These are phyloP conservation scores for Callyntrura guangdongensis DNA, from an alignment of 2,888 invertebrate species.

Conservation along the genomic window DNA sequence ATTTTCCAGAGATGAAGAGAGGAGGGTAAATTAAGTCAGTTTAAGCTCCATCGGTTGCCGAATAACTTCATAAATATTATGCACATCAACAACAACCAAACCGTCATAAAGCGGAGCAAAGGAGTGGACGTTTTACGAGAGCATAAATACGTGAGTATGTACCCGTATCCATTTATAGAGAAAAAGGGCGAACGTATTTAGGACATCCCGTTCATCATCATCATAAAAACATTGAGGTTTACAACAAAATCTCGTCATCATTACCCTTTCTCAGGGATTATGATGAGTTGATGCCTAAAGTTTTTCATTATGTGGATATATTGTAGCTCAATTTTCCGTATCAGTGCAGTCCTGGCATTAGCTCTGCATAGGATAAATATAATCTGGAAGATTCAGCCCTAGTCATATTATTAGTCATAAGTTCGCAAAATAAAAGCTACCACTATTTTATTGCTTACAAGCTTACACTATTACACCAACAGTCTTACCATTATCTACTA, in stretches of 20 bases:
- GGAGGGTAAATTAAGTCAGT: slow-evolving; percentile 51
- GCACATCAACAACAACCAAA: slow-evolving; percentile 58
- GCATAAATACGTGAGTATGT: background rate
- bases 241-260: slow-evolving; percentile 65
- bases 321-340: background rate
- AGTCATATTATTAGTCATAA: background rate
- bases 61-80: slow-evolving; percentile 57
- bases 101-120: background rate
- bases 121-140: background rate
- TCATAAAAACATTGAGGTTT: slow-evolving; percentile 50
- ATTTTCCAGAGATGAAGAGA: background rate
- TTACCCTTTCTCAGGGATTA: slow-evolving; percentile 56
- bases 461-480: background rate
- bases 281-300: background rate
- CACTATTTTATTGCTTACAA: background rate
- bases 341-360: no score
- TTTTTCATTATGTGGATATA: slow-evolving; percentile 2
- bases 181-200: slow-evolving; percentile 39
- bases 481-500: background rate
- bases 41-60: slow-evolving; percentile 26
- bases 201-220: slow-evolving; percentile 59
- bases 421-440: background rate
- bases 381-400: background rate
- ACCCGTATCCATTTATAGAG: background rate
- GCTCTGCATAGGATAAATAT: no score